phyloP scores from a whole-genome alignment of 1,140 invertebrate genomes.

The Caerostris darwini region DNA sequence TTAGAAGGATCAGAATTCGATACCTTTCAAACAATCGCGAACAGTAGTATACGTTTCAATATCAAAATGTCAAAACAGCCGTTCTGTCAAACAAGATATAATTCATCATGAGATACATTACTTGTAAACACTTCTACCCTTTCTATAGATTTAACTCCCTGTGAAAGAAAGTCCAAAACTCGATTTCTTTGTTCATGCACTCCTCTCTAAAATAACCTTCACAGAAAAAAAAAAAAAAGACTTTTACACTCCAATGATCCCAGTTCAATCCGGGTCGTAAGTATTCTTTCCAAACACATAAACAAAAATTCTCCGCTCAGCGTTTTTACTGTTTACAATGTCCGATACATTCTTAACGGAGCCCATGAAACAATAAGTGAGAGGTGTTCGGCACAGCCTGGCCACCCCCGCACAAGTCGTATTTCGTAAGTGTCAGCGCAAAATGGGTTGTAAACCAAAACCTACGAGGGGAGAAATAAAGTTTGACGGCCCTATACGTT shows the following conservation, averaged over 20 bases:
- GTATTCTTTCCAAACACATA: slow-evolving; percentile 18
- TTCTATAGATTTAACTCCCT: no score
- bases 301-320: slow-evolving; percentile 53
- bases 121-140: no score
- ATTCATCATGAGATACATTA: no score
- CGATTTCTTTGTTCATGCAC: no score
- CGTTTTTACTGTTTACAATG: slow-evolving; percentile 59
- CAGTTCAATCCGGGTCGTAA: not conserved
- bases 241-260: not conserved
- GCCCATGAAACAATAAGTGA: slow-evolving; percentile 63
- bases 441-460: slow-evolving; percentile 71
- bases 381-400: not conserved
- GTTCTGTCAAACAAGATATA: no score
- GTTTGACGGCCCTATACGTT: slow-evolving; percentile 76
- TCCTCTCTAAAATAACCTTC: no score
- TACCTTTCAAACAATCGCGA: no score
- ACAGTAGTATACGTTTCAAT: no score
- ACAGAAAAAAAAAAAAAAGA: not conserved
- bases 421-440: slow-evolving; percentile 64
- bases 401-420: not conserved
- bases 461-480: slow-evolving; percentile 73
- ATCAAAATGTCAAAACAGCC: no score
- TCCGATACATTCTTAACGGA: slow-evolving; percentile 69
- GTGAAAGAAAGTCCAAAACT: no score
- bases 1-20: no score